Evolutionary conservation across 2,888 invertebrate genomes (phyloP).

Genomic region (Anoncus sp.): DNA sequence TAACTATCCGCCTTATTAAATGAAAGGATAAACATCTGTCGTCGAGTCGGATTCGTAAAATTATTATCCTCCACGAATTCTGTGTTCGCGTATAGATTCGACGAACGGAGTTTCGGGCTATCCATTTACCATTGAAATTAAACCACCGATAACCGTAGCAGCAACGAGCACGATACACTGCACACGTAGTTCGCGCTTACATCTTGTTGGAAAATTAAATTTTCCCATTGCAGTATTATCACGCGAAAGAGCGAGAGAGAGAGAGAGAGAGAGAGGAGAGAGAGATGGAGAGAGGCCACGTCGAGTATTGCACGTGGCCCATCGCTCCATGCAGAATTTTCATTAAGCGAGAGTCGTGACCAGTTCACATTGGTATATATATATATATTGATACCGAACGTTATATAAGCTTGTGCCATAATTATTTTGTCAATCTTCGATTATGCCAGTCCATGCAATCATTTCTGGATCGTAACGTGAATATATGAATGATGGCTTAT

Average conservation of each 20-base stretch:
- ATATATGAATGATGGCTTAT: slow-evolving; percentile 30
- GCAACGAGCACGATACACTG: slow-evolving; percentile 42
- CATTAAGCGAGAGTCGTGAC: slow-evolving; percentile 61
- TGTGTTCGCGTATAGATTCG: slow-evolving; percentile 20
- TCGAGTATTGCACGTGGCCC: slow-evolving; percentile 59
- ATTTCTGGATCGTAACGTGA: background rate
- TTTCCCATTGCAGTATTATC: slow-evolving; percentile 48
- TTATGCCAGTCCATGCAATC: slow-evolving; percentile 11
- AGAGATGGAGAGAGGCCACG: slow-evolving; percentile 51
- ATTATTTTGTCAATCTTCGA: slow-evolving; percentile 27
- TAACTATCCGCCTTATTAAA: background rate
- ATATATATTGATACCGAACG: background rate
- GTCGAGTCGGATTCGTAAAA: background rate
- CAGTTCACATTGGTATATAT: slow-evolving; percentile 20
- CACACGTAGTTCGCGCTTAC: slow-evolving; percentile 61
- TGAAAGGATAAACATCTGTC: slow-evolving; percentile 8
- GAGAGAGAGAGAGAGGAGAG: slow-evolving; percentile 30
- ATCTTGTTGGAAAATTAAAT: slow-evolving; percentile 63
- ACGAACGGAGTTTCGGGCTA: slow-evolving; percentile 8
- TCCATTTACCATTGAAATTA: slow-evolving; percentile 49
- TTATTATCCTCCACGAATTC: slow-evolving; percentile 10
- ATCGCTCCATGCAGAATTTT: slow-evolving; percentile 62
- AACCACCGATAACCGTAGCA: slow-evolving; percentile 49
- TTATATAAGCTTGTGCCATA: slow-evolving; percentile 47
- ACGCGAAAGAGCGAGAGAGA: slow-evolving; percentile 4